Evolutionary conservation across 2,113 vertebrate species (phyloP), one percentile per base, ranked within the genome.

Genomic region (Eublepharis macularius): DNA sequence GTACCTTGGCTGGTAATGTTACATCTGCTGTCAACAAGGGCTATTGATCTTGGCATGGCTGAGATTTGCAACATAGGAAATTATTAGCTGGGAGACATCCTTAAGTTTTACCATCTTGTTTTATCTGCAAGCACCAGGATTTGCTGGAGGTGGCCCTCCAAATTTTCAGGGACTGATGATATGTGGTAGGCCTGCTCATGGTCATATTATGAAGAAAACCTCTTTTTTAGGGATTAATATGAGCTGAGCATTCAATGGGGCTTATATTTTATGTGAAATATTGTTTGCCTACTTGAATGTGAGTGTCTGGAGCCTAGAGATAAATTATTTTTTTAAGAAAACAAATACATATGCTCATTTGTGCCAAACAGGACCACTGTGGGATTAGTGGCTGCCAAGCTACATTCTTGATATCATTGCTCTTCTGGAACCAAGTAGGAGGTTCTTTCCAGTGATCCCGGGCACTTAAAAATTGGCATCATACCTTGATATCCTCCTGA

Each of bases 401-500:
- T 74, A n/a, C 60, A 63, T 76, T 86, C 34, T 41, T 69, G 85
- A 76, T 82, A 66, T 36, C 74, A 60, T 39, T 76, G 63, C 49
- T 39, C 39, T 76, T 69, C 85, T 69, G 60, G 72, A 69, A 66
- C 43, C 32, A 45, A 60, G 68, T 32, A 24, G 54, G n/a, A 82
- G 34, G 82, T 51, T 49, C 9, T 70, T 60, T 86, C 63, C 21
- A 82, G 39, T 54, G 39, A 75, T 32, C n/a, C 24, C 21, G 36
- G 41, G 16, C 26, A n/a, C 32, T 39, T 24, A 36, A 81, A 54
- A 87, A 70, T 14, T 77, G 73, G 63, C n/a, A 70, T 7, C 41
- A 21, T 87, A 63, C 10, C 4, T 26, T 82, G 57, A 72, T 11
- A 68, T 70, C 65, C 49, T 51, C 70, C 51, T 29, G 60, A 47